Base-by-base conservation (phyloP, 2,888 invertebrate genomes). In the Stegophylla sp. region DNA sequence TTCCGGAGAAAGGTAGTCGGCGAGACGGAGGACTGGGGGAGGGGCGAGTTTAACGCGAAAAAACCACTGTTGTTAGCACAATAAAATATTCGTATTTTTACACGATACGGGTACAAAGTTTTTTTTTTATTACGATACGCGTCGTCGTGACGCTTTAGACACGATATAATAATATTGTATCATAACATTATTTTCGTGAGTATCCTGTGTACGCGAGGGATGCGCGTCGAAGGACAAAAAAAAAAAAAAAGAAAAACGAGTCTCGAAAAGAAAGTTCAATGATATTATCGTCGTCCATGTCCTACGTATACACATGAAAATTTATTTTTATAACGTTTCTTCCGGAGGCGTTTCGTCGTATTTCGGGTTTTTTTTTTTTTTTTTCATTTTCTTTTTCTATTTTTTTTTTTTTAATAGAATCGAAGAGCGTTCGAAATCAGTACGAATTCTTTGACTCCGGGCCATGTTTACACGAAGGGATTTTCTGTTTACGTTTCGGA, bases 391-490 rank as follows among this genome's bases (percentile, higher is more conserved):
- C 12, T 45, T 43, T 48, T 15, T 45, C 4, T 41, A 17, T 10
- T 61, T 34, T 13, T 48, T 28, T 45, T 26, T 61, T 20, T 63
- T 41, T 34, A 28, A 63, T 51, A 63, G 34, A 34, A 63, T 74
- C 45, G 45, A 74, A 74, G 28, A 74, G 28, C 48, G 17, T 75
- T 53, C n/a, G 64, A 26, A 75, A 66, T 71, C 71, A 59, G 67
- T 61, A 67, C 59, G 69, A 69, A 69, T 69, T 79, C 69, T 79
- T 79, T 79, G 79, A 79, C 79, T 79, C 34, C 61, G 59, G 61
- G 59, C 79, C 79, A 79, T 79, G 79, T 79, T 79, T 79, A 79
- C 71, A 61, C 79, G 79, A 71, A 63, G 59, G 34, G 61, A 71
- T 79, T n/a, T n/a, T 41, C 23, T 79, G 79, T 79, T 79, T 79